Evolutionary conservation across 2,888 invertebrate species (phyloP), one percentile per base, ranked within the genome.

Genomic region (Elmis aenea): DNA sequence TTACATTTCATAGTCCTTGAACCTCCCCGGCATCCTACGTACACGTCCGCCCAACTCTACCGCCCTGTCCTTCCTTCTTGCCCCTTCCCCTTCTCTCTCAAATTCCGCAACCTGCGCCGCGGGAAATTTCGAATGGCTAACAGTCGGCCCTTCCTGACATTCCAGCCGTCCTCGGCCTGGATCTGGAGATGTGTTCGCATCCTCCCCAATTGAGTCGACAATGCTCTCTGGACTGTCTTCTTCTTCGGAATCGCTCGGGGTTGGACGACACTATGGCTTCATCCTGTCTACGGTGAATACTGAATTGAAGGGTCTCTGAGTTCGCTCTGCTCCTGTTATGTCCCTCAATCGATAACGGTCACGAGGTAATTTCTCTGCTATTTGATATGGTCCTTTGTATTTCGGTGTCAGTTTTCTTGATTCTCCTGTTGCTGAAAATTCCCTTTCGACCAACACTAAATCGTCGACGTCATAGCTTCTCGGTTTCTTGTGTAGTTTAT

Each of bases 321-420:
- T 12, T 8, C 26, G 6, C 9, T 26, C 26, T 11, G 26, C 14
- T 13, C 13, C 26, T 26, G 26, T 10, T 5, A 26, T 26, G 14
- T 12, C 26, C 8, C 11, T 8, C 5, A 26, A 8, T 5, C 5
- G 9, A 9, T 12, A 26, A 5, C 26, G 26, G 14, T 26, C 26
- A 26, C 13, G 9, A 12, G 13, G 13, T 6, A 26, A n/a, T 9
- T 12, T 11, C 14, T 9, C 13, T 5, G 11, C 9, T 8, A 26
- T 9, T 14, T 25, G 9, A 11, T 33, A 33, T 3, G 26, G 33
- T 28, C 26, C 18, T 13, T 33, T 33, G 15, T 26, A 33, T 16
- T 26, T 25, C 11, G n/a, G 25, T 2, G 15, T 6, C n/a, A 33
- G 16, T 13, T 34, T 34, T 13, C 34, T 13, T 5, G 34, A 27